phyloP scores from a whole-genome alignment of 1,140 invertebrate species.

The Amphibalanus amphitrite region DNA sequence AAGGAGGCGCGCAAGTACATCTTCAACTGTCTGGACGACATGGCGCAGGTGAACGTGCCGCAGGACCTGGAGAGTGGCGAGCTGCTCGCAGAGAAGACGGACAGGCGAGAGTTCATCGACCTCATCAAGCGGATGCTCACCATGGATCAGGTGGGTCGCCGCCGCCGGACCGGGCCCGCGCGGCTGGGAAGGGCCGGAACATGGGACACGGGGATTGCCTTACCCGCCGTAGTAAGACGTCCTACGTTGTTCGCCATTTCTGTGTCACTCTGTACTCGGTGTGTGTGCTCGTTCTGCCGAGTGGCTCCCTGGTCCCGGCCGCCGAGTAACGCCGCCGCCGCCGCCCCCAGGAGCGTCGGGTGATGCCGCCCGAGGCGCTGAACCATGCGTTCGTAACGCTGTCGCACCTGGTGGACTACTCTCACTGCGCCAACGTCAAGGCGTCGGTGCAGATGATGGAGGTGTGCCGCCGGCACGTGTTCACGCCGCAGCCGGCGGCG shows the following conservation, averaged over 20 bases:
- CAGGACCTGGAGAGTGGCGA: constrained; percentile 91
- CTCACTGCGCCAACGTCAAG: constrained; percentile 90
- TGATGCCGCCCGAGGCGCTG: constrained; percentile 84
- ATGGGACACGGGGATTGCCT: too few species aligned
- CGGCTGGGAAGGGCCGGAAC: too few species aligned
- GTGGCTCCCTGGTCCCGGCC: too few species aligned
- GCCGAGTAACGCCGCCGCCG: too few species aligned
- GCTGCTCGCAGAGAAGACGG: constrained; percentile 84
- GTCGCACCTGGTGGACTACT: constrained; percentile 85
- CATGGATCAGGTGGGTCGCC: constrained; percentile 76
- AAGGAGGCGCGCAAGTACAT: constrained; percentile 99
- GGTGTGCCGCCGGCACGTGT: constrained; percentile 40
- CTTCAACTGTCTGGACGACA: constrained; percentile 98
- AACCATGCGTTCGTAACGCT: constrained; percentile 89
- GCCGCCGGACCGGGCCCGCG: too few species aligned
- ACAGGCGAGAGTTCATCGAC: constrained; percentile 91
- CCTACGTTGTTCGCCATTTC: too few species aligned
- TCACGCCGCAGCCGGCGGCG: constrained; percentile 31
- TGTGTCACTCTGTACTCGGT: too few species aligned
- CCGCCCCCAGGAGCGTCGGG: constrained; percentile 54
- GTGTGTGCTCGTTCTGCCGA: too few species aligned
- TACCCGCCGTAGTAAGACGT: too few species aligned
- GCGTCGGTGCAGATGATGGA: constrained; percentile 94
- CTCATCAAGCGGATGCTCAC: constrained; percentile 92
- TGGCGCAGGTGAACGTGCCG: constrained; percentile 92